phyloP scores from a whole-genome alignment of 2,888 invertebrate genomes.

The Pimpla rufipes region DNA sequence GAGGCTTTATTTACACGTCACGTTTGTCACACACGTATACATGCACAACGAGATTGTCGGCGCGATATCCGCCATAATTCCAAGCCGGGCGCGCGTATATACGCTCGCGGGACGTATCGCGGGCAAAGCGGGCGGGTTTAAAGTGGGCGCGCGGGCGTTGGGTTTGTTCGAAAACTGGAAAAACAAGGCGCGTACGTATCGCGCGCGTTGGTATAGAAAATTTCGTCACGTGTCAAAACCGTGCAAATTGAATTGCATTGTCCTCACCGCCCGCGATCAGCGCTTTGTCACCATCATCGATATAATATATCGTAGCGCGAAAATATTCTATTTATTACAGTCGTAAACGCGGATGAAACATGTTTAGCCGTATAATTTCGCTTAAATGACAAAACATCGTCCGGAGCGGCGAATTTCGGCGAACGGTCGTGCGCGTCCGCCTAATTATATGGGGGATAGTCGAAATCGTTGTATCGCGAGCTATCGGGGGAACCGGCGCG shows the following conservation, averaged over 20 bases:
- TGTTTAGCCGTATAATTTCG: neutral
- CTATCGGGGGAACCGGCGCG: constrained; percentile 18
- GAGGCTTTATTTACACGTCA: constrained; percentile 11
- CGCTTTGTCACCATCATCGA: neutral
- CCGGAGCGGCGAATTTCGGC: neutral
- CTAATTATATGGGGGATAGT: neutral
- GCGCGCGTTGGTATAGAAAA: neutral
- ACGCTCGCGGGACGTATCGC: neutral
- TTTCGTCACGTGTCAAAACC: neutral
- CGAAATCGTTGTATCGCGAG: neutral
- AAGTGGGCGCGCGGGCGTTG: too few relatives aligned
- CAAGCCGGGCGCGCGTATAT: neutral
- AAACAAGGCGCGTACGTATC: neutral
- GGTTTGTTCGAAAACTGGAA: neutral
- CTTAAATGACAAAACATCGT: neutral
- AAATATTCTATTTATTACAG: neutral
- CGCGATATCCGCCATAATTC: neutral
- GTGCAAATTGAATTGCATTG: constrained; percentile 4
- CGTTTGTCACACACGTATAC: neutral
- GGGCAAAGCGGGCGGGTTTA: neutral
- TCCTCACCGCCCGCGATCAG: neutral
- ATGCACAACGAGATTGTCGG: neutral
- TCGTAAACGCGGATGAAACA: neutral
- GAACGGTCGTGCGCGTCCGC: neutral
- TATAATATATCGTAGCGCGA: neutral